Percentiles rank a stretch among this genome's conserved stretches.
Conservation (phyloP, 1,140 invertebrate species). For the Watersipora subatra region DNA sequence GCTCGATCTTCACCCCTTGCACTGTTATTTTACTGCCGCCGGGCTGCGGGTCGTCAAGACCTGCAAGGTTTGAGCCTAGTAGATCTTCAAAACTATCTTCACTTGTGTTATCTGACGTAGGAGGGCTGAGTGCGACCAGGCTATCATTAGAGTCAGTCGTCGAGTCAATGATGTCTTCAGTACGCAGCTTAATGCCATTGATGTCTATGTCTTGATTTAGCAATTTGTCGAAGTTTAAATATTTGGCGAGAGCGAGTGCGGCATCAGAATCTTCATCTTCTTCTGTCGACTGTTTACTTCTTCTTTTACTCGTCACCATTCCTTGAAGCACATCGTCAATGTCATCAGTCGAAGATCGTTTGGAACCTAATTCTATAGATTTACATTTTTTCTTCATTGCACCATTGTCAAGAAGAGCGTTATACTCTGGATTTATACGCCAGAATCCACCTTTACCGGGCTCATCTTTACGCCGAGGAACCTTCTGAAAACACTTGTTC, state of each 20-base stretch:
- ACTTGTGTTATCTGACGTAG: slow-evolving; percentile 29
- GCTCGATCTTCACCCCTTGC: slow-evolving; percentile 25
- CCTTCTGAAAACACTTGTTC: slow-evolving; percentile 84
- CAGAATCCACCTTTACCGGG: slow-evolving; percentile 87
- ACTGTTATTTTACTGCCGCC: slow-evolving; percentile 23
- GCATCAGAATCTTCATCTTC: slow-evolving; percentile 10
- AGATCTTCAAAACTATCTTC: slow-evolving; percentile 26
- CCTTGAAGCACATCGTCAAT: neutral
- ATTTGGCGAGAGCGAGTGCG: slow-evolving; percentile 13
- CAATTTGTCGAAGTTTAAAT: slow-evolving; percentile 42
- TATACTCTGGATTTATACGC: slow-evolving; percentile 59
- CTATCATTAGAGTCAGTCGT: slow-evolving; percentile 11
- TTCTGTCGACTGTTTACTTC: neutral
- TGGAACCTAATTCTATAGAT: neutral
- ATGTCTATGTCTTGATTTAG: slow-evolving; percentile 43
- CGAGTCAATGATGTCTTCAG: slow-evolving; percentile 26
- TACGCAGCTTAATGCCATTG: slow-evolving; percentile 34
- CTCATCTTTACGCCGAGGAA: slow-evolving; percentile 73
- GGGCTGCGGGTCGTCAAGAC: neutral
- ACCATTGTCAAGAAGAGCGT: slow-evolving; percentile 46
- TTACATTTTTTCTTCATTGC: slow-evolving; percentile 32
- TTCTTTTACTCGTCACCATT: neutral
- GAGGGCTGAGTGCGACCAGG: slow-evolving; percentile 25
- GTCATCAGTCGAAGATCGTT: neutral
- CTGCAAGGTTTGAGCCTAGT: neutral